A percentile compares a stretch with the other conserved stretches of the same genome.
These are phyloP conservation scores for Lydus trimaculatus DNA, from an alignment of 2,888 invertebrate species.

Conservation along the genomic window DNA sequence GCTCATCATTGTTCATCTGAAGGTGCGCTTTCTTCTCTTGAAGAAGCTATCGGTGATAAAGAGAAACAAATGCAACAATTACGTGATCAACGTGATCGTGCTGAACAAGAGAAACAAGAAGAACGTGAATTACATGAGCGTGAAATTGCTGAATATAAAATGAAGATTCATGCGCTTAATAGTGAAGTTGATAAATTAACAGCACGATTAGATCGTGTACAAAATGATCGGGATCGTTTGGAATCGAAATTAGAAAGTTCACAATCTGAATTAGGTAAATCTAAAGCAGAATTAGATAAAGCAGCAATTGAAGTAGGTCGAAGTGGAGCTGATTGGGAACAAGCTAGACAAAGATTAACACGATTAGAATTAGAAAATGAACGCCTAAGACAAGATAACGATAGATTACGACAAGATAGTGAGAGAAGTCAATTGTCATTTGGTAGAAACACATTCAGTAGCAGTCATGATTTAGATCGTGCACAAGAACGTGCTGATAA, in stretches of 20 bases:
- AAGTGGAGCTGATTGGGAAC: constrained; percentile 89
- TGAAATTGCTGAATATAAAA: constrained; percentile 93
- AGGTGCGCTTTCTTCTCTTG: constrained; percentile 89
- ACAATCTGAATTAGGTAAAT: constrained; percentile 92
- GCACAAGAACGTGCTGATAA: constrained; percentile 88
- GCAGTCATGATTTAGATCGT: constrained; percentile 75
- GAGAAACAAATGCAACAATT: constrained; percentile 97
- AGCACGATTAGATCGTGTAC: constrained; percentile 85
- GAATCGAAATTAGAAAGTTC: constrained; percentile 92
- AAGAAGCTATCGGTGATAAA: constrained; percentile 95
- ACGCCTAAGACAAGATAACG: constrained; percentile 83
- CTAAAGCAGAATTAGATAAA: constrained; percentile 92
- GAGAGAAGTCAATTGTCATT: constrained; percentile 72
- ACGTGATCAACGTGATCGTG: constrained; percentile 92
- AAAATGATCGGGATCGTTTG: constrained; percentile 88
- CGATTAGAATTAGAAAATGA: constrained; percentile 91
- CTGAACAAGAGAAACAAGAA: constrained; percentile 95
- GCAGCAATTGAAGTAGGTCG: constrained; percentile 89
- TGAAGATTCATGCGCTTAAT: constrained; percentile 89
- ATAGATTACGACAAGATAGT: constrained; percentile 53
- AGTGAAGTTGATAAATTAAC: constrained; percentile 91
- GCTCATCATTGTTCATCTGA: constrained; percentile 94
- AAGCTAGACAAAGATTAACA: constrained; percentile 81
- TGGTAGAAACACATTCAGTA: constrained; percentile 81
- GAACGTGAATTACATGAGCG: constrained; percentile 93